These are phyloP conservation scores for Calameuta filiformis DNA, from an alignment of 2,888 invertebrate genomes.

Conservation along the genomic window DNA sequence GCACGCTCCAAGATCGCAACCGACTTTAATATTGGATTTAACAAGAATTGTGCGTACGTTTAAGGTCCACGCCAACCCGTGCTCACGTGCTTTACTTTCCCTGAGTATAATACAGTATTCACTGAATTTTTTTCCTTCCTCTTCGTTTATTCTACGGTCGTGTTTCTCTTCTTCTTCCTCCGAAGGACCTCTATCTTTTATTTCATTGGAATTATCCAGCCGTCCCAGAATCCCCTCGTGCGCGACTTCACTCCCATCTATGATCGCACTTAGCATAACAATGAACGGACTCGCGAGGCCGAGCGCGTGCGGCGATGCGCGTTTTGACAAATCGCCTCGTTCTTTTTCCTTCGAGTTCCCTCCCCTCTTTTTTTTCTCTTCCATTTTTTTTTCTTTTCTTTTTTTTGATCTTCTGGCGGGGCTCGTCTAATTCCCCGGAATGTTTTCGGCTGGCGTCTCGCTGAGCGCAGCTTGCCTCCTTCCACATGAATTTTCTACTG, in stretches of 20 bases:
- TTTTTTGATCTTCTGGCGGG: slow-evolving; percentile 48
- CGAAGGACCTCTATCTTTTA: slow-evolving; percentile 5
- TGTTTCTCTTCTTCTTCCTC: not conserved
- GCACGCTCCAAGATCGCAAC: not conserved
- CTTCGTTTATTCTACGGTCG: not conserved
- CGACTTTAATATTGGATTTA: not conserved
- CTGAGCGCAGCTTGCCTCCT: slow-evolving; percentile 61
- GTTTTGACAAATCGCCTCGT: slow-evolving; percentile 59
- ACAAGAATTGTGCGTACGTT: not conserved
- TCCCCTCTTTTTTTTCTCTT: slow-evolving; percentile 30
- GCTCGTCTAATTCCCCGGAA: slow-evolving; percentile 63
- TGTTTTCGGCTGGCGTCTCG: slow-evolving; percentile 61
- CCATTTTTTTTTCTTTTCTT: not conserved
- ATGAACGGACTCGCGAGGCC: slow-evolving; percentile 35
- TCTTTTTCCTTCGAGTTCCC: slow-evolving; percentile 42
- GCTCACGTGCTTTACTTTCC: not conserved
- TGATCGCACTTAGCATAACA: slow-evolving; percentile 57
- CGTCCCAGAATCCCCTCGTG: slow-evolving; percentile 1
- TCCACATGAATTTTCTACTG: slow-evolving; percentile 43
- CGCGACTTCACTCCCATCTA: slow-evolving; percentile 35
- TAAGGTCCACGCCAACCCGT: not conserved
- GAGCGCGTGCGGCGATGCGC: slow-evolving; percentile 44
- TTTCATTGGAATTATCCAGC: slow-evolving; percentile 17
- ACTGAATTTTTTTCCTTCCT: not conserved
- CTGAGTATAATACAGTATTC: not conserved